These are phyloP conservation scores for Heterohyrax brucei DNA, from an alignment of 2,797 vertebrate genomes.

Conservation along the genomic window DNA sequence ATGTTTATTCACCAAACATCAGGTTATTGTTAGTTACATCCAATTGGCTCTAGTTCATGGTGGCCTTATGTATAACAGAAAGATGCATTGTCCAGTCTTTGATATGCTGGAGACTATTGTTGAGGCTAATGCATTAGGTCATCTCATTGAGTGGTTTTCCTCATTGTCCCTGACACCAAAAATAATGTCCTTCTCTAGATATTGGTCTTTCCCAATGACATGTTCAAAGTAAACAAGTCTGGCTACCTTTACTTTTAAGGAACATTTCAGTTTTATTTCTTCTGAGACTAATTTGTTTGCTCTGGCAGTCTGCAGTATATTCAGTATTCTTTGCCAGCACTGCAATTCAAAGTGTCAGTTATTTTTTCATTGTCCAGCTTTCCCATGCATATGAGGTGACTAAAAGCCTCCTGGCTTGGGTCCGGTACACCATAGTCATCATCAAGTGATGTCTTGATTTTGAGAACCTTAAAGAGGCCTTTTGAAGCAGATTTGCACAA, in stretches of 20 bases:
- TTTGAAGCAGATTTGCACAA: background rate
- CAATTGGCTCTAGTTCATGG: too few species aligned
- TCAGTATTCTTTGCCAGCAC: background rate
- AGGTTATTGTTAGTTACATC: too few species aligned
- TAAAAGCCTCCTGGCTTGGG: background rate
- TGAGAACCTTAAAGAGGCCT: background rate
- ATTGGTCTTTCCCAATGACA: background rate
- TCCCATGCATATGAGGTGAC: background rate
- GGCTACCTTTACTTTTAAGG: background rate
- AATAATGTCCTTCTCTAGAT: background rate
- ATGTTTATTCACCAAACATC: background rate
- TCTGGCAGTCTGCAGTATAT: background rate
- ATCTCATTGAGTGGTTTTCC: too few species aligned
- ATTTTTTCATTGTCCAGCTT: background rate
- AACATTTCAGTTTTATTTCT: background rate
- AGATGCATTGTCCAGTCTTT: background rate
- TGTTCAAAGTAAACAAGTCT: background rate
- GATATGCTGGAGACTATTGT: background rate
- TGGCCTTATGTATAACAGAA: background rate
- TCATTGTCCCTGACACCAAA: too few species aligned
- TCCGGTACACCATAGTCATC: background rate
- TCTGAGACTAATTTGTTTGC: background rate
- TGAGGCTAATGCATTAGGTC: background rate
- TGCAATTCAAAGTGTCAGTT: background rate
- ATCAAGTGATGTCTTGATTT: background rate